A percentile compares a stretch with the other conserved stretches of the same genome.
phyloP scores from a whole-genome alignment of 2,797 vertebrate genomes.

The Sebastes steindachneri region DNA sequence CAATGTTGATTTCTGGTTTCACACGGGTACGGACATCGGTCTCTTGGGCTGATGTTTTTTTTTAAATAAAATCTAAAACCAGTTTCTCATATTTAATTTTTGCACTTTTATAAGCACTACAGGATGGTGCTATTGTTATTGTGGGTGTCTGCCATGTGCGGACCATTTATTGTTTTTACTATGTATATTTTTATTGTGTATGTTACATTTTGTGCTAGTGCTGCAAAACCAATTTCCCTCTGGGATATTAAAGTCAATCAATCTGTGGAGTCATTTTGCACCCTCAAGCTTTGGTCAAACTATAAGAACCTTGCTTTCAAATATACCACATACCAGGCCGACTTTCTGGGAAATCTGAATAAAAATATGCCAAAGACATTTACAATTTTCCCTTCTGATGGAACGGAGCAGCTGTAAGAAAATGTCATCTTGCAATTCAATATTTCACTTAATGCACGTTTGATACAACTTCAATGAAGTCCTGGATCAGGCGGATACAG shows the following conservation, averaged over 20 bases:
- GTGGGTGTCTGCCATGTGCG: neutral
- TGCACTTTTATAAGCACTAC: neutral
- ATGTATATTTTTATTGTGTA: neutral
- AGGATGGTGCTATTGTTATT: neutral
- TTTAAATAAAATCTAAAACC: neutral
- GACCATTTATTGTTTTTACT: neutral
- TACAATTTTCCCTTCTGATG: neutral
- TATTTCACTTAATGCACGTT: neutral
- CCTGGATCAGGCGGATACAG: neutral
- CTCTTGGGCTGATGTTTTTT: too few relatives aligned
- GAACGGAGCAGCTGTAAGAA: neutral
- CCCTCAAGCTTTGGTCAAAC: neutral
- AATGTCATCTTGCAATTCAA: neutral
- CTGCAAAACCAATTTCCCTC: neutral
- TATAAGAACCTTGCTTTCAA: neutral
- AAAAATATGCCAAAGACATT: neutral
- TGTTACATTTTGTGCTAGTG: neutral
- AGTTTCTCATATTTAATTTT: neutral
- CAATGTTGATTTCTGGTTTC: too few relatives aligned
- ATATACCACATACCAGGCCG: neutral
- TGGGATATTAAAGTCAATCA: neutral
- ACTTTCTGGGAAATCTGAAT: neutral
- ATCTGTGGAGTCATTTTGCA: neutral
- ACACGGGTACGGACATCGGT: too few relatives aligned
- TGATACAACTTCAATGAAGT: neutral